Percentiles rank a stretch among this genome's conserved stretches.
These are phyloP conservation scores for Apodemus sylvaticus DNA, from an alignment of 2,113 vertebrate genomes.

Conservation along the genomic window DNA sequence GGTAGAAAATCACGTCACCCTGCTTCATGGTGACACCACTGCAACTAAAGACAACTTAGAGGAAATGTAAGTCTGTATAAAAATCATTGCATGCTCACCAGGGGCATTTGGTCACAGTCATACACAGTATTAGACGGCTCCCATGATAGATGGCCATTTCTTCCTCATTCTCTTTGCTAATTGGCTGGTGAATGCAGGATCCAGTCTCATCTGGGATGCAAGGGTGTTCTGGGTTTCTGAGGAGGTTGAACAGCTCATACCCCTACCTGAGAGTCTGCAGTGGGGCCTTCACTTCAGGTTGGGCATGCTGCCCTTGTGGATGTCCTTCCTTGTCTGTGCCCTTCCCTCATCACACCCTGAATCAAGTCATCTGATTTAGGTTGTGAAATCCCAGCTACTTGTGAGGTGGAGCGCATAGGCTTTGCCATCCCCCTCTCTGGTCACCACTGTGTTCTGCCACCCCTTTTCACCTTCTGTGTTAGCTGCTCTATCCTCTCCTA, in stretches of 20 bases:
- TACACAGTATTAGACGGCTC: background rate
- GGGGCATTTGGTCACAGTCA: background rate
- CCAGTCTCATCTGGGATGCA: background rate
- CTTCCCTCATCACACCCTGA: background rate
- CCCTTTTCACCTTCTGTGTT: background rate
- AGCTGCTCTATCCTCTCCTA: background rate
- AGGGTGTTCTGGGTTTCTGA: background rate
- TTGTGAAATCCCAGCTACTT: background rate
- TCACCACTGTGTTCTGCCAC: background rate
- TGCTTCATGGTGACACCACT: background rate
- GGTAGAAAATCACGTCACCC: background rate
- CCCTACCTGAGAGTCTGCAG: background rate
- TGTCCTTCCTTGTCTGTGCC: background rate
- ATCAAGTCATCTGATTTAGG: background rate
- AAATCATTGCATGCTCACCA: accelerated
- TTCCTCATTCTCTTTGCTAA: background rate
- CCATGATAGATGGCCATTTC: background rate
- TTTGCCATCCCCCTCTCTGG: background rate
- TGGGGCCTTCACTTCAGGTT: background rate
- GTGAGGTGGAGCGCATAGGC: background rate
- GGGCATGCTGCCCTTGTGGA: background rate
- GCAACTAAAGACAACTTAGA: background rate
- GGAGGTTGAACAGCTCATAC: background rate
- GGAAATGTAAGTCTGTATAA: background rate
- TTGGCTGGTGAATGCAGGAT: background rate